Percentiles rank a stretch among this genome's conserved stretches.
phyloP scores from a whole-genome alignment of 2,113 vertebrate genomes.

The Pterocles orientalis region DNA sequence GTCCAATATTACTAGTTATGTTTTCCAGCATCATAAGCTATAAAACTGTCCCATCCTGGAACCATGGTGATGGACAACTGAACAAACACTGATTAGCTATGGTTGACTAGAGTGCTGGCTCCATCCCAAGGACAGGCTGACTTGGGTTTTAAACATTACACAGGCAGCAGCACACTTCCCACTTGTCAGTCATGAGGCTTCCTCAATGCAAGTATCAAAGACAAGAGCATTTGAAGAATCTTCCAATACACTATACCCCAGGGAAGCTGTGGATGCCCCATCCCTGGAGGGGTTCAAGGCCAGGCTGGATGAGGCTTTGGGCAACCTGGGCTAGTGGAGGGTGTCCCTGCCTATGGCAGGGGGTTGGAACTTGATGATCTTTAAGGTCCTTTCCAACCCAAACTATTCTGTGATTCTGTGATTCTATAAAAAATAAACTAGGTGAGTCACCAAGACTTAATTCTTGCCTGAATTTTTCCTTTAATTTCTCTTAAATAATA shows the following conservation, averaged over 20 bases:
- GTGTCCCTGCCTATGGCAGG: too few relatives aligned
- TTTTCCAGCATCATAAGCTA: background rate
- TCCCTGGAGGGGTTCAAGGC: too few relatives aligned
- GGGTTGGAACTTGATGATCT: too few relatives aligned
- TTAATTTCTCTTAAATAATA: background rate
- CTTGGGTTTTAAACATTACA: background rate
- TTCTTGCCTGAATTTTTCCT: background rate
- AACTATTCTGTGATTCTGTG: too few relatives aligned
- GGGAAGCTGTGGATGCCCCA: too few relatives aligned
- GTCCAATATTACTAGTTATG: background rate
- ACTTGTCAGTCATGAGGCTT: background rate
- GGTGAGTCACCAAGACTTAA: background rate
- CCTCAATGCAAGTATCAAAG: background rate
- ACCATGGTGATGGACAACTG: background rate
- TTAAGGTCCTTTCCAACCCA: too few relatives aligned
- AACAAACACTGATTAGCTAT: background rate
- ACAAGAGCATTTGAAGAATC: background rate
- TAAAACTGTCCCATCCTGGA: background rate
- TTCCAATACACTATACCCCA: background rate
- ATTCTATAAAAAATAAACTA: background rate
- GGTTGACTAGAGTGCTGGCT: background rate
- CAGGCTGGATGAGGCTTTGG: too few relatives aligned
- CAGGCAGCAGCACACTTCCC: fast-evolving
- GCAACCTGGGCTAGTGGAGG: too few relatives aligned
- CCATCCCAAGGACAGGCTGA: background rate